Base-by-base conservation (phyloP, 2,888 invertebrate species). In the Hyposoter didymator region DNA sequence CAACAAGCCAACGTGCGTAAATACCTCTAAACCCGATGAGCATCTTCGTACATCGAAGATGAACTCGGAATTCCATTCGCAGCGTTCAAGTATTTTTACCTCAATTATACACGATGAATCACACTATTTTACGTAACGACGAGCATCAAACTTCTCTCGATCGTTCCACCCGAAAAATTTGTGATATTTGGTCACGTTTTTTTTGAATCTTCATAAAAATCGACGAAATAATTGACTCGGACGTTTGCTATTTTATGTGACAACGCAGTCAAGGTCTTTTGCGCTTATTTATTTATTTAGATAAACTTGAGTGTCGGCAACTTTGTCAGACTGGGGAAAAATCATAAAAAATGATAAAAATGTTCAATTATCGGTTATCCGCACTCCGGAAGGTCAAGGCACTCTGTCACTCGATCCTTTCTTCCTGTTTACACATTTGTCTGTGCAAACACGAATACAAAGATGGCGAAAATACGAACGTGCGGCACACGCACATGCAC, bases 1-100 rank as follows among this genome's bases (percentile, higher is more conserved):
- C 79, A 62, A 75, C 80, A 10, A 55, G 55, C 64, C 17, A 73
- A 49, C 80, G 67, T 74, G 80, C 74, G 80, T 80, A 80, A 80
- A 73, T 80, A 80, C 64, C 66, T 80, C 66, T 59, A 52, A 52
- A 59, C 45, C 39, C 69, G 45, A 70, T 70, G 67, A 45, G 69
- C 69, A 47, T 70, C 22, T 70, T 22, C 80, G 64, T 72, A 22
- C 47, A 62, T 47, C 69, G 69, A 70, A 47, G 69, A 70, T 70
- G 22, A 70, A 70, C 28, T 70, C 28, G 2, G 69, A 47, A 70
- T 47, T 22, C 47, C 69, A 47, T 47, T 47, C 69, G 14, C 69
- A 2, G 17, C 39, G 66, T 66, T 66, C 10, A 39, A 39, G 19
- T n/a, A 66, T 72, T 45, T 59, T 59, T 59, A 28, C 14, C 5